Base-by-base conservation (phyloP, 2,797 vertebrate genomes). In the Pipistrellus kuhlii region DNA sequence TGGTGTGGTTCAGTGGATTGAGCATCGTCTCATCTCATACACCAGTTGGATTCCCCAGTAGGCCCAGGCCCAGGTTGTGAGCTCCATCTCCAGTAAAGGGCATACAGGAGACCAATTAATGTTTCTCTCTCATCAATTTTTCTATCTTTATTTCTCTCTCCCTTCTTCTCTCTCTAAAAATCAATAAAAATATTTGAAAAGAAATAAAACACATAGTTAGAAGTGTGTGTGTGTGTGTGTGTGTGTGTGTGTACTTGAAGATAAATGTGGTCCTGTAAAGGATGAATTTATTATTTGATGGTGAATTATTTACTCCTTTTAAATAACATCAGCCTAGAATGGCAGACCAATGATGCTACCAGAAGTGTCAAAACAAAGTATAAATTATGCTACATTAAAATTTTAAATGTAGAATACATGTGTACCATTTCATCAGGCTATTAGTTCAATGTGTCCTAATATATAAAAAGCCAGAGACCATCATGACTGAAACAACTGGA, bases 321-420 rank as follows among this genome's bases (percentile, higher is more conserved):
- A 89, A 83, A 44, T 69, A 95, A 68, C 17, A 71, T 82, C 13
- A 64, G 21, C 14, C 51, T 20, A 92, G 48, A 92, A 68, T 55
- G 44, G 3, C 0, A 76, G 21, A 71, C 1, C 9, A 64, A 18
- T 21, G 85, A 90, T 55, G 27, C 38, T 38, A 51, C 8, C 41
- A 41, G n/a, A 91, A 71, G 23, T 72, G 21, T 84, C 30, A 68
- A 88, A 94, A 85, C 35, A 25, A 41, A 27, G 35, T 83, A 51
- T 89, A 55, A 48, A 53, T 57, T 57, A 64, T 30, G 13, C 30
- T 57, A 71, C 51, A 71, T 25, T 77, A n/a, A 38, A 57, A 82
- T 55, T 78, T 57, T 62, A 92, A 88, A 62, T 35, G 14, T 5
- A 64, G 41, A 35, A 66, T 23, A 48, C 41, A 77, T 32, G 5